phyloP scores from a whole-genome alignment of 2,113 vertebrate species.

The Crotalus tigris region DNA sequence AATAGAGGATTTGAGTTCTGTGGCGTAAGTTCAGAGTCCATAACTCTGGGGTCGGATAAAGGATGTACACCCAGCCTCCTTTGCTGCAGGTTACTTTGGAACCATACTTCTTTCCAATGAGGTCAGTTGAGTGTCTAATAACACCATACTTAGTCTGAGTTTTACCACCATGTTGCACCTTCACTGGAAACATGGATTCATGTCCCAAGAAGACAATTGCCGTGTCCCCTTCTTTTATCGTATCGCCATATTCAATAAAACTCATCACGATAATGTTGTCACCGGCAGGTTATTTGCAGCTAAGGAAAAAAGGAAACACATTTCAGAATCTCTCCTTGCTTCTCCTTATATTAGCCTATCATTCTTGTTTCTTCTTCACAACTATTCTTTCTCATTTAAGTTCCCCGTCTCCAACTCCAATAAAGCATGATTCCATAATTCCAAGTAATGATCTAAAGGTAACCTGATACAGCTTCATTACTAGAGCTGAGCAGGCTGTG shows the following conservation, averaged over 20 bases:
- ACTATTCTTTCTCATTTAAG: not conserved
- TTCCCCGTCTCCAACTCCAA: not conserved
- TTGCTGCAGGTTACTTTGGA: constrained; percentile 95
- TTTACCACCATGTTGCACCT: constrained; percentile 83
- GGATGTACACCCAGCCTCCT: constrained; percentile 93
- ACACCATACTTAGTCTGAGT: constrained; percentile 95
- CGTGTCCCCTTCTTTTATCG: constrained; percentile 87
- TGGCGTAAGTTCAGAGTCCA: constrained; percentile 94
- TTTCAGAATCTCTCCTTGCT: not conserved
- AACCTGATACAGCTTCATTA: not conserved
- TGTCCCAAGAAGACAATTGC: constrained; percentile 89
- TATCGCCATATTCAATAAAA: constrained; percentile 87
- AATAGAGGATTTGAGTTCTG: constrained; percentile 96
- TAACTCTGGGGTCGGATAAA: constrained; percentile 93
- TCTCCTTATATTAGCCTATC: not conserved
- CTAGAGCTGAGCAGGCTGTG: not conserved
- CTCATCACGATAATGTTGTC: constrained; percentile 75
- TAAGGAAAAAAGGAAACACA: constrained; percentile 24
- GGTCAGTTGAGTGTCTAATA: constrained; percentile 88
- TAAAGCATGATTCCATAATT: not conserved
- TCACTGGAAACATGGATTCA: constrained; percentile 87
- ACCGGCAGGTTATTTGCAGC: not conserved
- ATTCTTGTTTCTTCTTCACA: not conserved
- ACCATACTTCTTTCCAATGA: constrained; percentile 89
- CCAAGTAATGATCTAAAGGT: not conserved